These are phyloP conservation scores for Sebastiscus albofasciatus DNA, from an alignment of 2,797 vertebrate genomes.

Conservation along the genomic window DNA sequence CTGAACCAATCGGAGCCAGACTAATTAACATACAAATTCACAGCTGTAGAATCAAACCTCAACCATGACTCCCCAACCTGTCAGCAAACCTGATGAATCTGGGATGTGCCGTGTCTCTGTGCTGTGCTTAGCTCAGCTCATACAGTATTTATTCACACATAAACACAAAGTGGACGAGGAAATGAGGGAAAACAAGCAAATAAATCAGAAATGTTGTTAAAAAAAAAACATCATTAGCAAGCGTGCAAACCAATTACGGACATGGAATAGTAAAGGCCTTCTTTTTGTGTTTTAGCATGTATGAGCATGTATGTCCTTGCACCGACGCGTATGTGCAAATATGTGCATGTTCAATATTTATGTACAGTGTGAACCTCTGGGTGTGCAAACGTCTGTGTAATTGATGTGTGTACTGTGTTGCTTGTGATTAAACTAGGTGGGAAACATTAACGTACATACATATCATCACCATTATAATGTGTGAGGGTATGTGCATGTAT, in stretches of 20 bases:
- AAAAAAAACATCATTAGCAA: conserved; percentile 1
- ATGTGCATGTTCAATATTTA: conserved; percentile 3
- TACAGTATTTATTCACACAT: conserved; percentile 20
- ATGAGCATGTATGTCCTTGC: background rate
- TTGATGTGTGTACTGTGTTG: background rate
- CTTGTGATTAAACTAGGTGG: conserved; percentile 12
- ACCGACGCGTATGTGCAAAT: background rate
- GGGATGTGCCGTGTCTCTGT: background rate
- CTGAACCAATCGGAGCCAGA: conserved; percentile 54
- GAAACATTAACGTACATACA: background rate
- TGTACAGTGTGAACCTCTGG: background rate
- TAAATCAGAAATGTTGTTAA: conserved; percentile 1
- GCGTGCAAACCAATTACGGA: conserved; percentile 47
- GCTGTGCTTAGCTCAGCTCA: conserved; percentile 9
- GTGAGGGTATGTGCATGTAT: background rate
- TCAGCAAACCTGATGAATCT: conserved; percentile 30
- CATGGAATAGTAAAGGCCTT: background rate
- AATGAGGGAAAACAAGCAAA: conserved; percentile 24
- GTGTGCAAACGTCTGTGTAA: background rate
- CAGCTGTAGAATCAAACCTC: conserved; percentile 57
- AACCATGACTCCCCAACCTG: conserved; percentile 56
- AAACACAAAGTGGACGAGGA: conserved; percentile 24
- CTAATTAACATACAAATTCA: conserved; percentile 58
- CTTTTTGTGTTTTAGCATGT: background rate
- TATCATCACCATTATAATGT: background rate